phyloP scores from a whole-genome alignment of 1,140 invertebrate species.

The Melitaea cinxia region DNA sequence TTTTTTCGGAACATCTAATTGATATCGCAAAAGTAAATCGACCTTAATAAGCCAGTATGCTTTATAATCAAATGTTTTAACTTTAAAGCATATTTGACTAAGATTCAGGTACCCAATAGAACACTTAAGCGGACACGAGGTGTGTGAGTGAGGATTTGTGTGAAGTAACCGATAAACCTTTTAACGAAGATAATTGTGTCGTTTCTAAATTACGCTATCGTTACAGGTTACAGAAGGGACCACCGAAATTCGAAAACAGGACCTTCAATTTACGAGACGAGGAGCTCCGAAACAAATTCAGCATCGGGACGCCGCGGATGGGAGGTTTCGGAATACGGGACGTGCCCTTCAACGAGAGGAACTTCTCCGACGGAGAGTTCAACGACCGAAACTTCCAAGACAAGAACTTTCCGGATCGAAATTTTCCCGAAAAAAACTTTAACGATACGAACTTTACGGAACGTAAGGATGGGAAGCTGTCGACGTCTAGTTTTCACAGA shows the following conservation, averaged over 20 bases:
- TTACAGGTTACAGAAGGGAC: slow-evolving; percentile 61
- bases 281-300: slow-evolving; percentile 67
- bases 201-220: background rate
- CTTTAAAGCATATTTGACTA: too few relatives aligned
- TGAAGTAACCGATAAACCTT: too few relatives aligned
- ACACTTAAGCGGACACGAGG: too few relatives aligned
- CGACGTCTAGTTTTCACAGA: slow-evolving; percentile 75
- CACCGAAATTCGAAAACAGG: slow-evolving; percentile 67
- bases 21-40: too few relatives aligned
- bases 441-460: slow-evolving; percentile 71
- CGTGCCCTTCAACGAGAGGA: slow-evolving; percentile 66
- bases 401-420: slow-evolving; percentile 56
- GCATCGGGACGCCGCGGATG: slow-evolving; percentile 70
- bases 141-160: too few relatives aligned
- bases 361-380: slow-evolving; percentile 65
- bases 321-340: slow-evolving; percentile 73
- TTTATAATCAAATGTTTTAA: too few relatives aligned
- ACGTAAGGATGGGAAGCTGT: slow-evolving; percentile 73
- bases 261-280: slow-evolving; percentile 71
- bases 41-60: too few relatives aligned
- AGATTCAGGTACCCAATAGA: too few relatives aligned
- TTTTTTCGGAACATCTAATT: too few relatives aligned
- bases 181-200: background rate
- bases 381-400: slow-evolving; percentile 63
- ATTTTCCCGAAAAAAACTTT: slow-evolving; percentile 58